These are phyloP conservation scores for Heliconius cydno DNA, from an alignment of 2,888 invertebrate species.

Conservation along the genomic window DNA sequence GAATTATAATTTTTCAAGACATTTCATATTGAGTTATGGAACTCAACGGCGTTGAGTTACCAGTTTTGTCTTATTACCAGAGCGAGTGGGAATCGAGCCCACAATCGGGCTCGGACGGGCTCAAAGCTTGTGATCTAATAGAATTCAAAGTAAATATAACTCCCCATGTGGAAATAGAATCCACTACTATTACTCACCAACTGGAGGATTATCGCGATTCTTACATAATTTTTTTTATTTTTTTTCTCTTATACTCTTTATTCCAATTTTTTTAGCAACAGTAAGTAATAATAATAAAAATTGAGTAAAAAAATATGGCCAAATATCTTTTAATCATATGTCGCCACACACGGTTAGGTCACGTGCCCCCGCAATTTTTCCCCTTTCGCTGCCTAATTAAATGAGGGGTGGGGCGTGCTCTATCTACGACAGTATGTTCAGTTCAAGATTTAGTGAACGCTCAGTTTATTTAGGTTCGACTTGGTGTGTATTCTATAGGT, in stretches of 20 bases:
- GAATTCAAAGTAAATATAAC: too few species aligned
- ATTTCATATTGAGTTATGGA: not conserved
- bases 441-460: constrained; percentile 41
- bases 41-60: not conserved
- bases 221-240: not conserved
- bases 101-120: not conserved
- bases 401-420: constrained; percentile 49
- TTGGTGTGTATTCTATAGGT: constrained; percentile 9
- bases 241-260: too few species aligned
- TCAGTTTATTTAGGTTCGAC: constrained; percentile 44
- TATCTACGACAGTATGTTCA: constrained; percentile 46
- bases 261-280: not conserved
- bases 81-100: not conserved
- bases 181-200: too few species aligned
- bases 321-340: constrained; percentile 11
- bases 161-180: too few species aligned
- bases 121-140: too few species aligned
- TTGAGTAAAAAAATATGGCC: not conserved
- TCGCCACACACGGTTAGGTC: constrained; percentile 41
- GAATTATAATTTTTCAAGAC: not conserved
- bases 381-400: constrained; percentile 49
- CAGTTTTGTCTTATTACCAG: not conserved
- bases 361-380: constrained; percentile 49
- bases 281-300: not conserved
- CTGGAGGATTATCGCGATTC: not conserved